Percentiles rank a stretch among this genome's conserved stretches.
phyloP scores from a whole-genome alignment of 2,113 vertebrate genomes.

The Scomber japonicus region DNA sequence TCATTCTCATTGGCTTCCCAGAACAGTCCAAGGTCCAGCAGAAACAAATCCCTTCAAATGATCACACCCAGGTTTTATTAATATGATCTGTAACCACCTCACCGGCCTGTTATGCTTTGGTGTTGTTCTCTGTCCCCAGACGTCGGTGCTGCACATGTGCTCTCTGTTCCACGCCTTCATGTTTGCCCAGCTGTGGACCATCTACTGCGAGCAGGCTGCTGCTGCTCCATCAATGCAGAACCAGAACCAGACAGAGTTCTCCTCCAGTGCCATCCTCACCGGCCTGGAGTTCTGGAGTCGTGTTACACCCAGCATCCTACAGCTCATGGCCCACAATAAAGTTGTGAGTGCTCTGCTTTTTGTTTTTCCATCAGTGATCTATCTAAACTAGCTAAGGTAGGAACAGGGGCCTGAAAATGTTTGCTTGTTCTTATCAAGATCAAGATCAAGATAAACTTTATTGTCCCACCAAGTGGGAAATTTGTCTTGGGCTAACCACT shows the following conservation, averaged over 20 bases:
- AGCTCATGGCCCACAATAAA: constrained; percentile 99
- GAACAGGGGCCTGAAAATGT: background rate
- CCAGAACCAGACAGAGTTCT: constrained; percentile 97
- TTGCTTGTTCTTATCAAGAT: background rate
- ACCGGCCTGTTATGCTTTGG: constrained; percentile 11
- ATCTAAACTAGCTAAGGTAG: background rate
- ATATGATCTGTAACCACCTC: constrained; percentile 13
- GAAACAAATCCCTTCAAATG: background rate
- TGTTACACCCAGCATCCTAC: constrained; percentile 97
- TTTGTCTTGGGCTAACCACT: no score
- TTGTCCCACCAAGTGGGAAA: no score
- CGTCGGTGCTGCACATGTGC: constrained; percentile 98
- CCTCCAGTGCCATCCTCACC: constrained; percentile 94
- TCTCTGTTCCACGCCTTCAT: constrained; percentile 99
- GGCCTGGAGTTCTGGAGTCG: constrained; percentile 99
- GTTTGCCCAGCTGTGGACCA: constrained; percentile 99
- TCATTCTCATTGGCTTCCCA: constrained; percentile 98
- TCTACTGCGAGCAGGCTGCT: constrained; percentile 98
- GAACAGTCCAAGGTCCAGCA: constrained; percentile 96
- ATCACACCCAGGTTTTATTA: constrained; percentile 3
- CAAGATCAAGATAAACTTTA: no score
- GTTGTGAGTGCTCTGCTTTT: constrained; percentile 88
- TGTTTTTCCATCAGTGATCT: background rate
- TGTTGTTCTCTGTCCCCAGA: constrained; percentile 83
- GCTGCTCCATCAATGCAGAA: constrained; percentile 91